A percentile compares a stretch with the other conserved stretches of the same genome.
Conservation (phyloP, 2,113 vertebrate species). For the Pomatostomus ruficeps region DNA sequence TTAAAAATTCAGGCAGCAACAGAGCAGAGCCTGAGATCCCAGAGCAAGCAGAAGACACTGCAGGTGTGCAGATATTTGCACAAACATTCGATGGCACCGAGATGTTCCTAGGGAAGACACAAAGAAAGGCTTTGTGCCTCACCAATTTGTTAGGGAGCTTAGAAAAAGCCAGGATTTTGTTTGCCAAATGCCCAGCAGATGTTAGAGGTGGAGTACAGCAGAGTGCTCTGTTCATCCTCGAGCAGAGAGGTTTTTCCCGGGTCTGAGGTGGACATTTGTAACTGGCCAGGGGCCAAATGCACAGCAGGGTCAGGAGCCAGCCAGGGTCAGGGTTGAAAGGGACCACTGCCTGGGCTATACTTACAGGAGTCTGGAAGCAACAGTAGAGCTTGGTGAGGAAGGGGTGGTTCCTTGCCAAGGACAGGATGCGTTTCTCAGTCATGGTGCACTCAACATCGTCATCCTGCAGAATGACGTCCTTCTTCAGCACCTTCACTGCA, state of each 20-base stretch:
- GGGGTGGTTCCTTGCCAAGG: constrained; percentile 86
- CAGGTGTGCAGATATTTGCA: not conserved
- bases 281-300: not conserved
- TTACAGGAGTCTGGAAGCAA: constrained; percentile 93
- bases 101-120: not conserved
- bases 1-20: not conserved
- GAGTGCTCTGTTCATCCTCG: not conserved
- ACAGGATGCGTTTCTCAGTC: constrained; percentile 94
- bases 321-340: not conserved
- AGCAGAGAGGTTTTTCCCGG: not conserved
- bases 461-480: constrained; percentile 96
- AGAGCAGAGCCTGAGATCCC: not conserved
- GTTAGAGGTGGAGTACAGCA: not conserved
- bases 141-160: not conserved
- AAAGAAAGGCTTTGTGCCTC: not conserved
- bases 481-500: constrained; percentile 95
- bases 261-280: not conserved
- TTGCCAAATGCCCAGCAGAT: not conserved
- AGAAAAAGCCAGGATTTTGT: not conserved
- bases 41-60: not conserved
- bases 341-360: not conserved
- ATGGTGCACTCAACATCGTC: constrained; percentile 97
- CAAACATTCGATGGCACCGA: not conserved
- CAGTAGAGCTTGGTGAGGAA: constrained; percentile 97
- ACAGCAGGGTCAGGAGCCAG: not conserved